Conservation (phyloP, 2,888 invertebrate genomes). For the Cerastoderma edule region DNA sequence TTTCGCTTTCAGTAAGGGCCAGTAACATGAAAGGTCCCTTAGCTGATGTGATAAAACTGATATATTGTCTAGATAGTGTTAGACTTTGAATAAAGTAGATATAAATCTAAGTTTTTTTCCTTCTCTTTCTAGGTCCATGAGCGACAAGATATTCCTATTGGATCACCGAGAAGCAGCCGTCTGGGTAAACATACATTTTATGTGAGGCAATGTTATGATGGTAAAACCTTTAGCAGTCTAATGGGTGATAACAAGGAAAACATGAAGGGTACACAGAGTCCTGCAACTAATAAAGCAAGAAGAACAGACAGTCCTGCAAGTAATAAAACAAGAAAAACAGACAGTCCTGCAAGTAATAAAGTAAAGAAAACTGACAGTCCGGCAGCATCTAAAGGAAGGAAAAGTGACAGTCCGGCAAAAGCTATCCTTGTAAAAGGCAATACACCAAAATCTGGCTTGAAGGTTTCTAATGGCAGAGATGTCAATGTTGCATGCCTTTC, state of each 20-base stretch:
- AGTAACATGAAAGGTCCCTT: too few relatives aligned
- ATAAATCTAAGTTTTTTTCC: not conserved
- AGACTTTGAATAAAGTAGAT: too few relatives aligned
- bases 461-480: not conserved
- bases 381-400: not conserved
- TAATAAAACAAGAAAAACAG: not conserved
- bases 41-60: too few relatives aligned
- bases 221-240: constrained; percentile 35
- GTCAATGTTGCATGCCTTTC: not conserved
- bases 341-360: not conserved
- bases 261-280: not conserved
- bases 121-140: constrained; percentile 19
- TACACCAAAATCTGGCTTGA: not conserved
- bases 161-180: constrained; percentile 28
- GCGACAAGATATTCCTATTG: not conserved
- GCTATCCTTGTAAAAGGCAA: not conserved
- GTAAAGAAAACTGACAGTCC: not conserved
- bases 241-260: constrained; percentile 54
- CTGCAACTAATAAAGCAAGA: too few relatives aligned
- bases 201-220: constrained; percentile 39
- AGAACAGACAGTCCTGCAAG: too few relatives aligned
- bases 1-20: too few relatives aligned
- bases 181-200: constrained; percentile 33
- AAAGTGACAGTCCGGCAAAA: not conserved
- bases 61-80: too few relatives aligned